Base-by-base conservation (phyloP, 1,140 invertebrate genomes). In the Oncopeltus fasciatus region DNA sequence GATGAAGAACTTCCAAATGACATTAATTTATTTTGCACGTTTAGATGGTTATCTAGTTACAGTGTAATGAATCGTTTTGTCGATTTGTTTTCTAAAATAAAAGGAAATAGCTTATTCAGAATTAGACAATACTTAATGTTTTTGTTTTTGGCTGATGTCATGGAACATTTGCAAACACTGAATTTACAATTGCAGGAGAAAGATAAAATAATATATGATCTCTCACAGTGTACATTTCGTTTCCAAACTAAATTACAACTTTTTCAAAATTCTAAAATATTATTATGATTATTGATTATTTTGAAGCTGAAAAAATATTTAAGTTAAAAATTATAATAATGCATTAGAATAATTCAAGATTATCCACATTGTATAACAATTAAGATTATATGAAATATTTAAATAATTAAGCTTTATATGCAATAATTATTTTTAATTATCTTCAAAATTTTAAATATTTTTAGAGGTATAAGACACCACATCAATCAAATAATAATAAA, bases 171-270 rank as follows among this genome's bases (percentile, higher is more conserved):
- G 47, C 47, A 49, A 49, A 49, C 47, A 49, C 47, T 49, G 47
- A 49, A 49, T 49, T 49, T 49, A 49, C 47, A 49, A 49, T n/a
- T 49, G 47, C 14, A 49, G 47, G 18, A 18, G 47, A 49, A 49
- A 49, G 18, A n/a, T n/a, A 49, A n/a, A 49, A 49, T 38, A 49
- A 49, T 49, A 49, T 47, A 5, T n/a, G 27, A 29, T 21, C 44
- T 47, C 44, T 20, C n/a, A n/a, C 38, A 60, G 38, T 46, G 20
- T 60, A 60, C 47, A 60, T 60, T 60, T 60, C 44, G 43, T 60
- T 60, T 60, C 47, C 20, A 60, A 60, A 60, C 59, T 60, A 60
- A 60, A 47, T 60, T 60, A 29, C 59, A 29, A 60, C 59, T 61
- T 61, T 61, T 61, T 61, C 57, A 61, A 61, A 61, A 61, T n/a